These are phyloP conservation scores for Oasisia sp. DNA, from an alignment of 2,888 invertebrate genomes.

Conservation along the genomic window DNA sequence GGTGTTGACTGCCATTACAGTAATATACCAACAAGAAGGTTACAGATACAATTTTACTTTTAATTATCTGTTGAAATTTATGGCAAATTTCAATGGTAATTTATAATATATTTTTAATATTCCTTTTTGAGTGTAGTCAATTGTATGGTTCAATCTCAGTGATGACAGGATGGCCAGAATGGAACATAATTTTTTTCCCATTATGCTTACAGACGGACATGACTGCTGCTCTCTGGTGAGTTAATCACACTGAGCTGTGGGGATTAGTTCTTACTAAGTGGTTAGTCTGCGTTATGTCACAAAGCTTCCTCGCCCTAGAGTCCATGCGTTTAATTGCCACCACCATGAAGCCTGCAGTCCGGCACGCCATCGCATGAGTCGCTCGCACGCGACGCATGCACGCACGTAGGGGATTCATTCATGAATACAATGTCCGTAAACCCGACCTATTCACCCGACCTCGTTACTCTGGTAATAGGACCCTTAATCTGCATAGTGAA, in stretches of 20 bases:
- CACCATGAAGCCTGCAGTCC: background rate
- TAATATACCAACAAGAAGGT: too few relatives aligned
- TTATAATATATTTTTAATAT: too few relatives aligned
- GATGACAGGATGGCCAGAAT: background rate
- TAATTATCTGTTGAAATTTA: too few relatives aligned
- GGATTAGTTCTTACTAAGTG: background rate
- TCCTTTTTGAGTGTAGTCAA: background rate
- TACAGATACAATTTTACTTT: too few relatives aligned
- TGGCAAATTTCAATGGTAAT: too few relatives aligned
- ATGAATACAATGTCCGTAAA: background rate
- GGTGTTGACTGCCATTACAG: too few relatives aligned
- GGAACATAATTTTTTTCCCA: background rate
- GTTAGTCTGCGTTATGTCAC: conserved; percentile 13
- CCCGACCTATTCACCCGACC: background rate
- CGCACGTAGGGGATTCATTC: background rate
- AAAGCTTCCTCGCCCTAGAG: background rate
- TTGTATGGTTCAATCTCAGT: background rate
- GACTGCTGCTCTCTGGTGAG: background rate
- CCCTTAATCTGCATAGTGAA: background rate
- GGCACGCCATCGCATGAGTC: background rate
- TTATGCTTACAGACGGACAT: background rate
- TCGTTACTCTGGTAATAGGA: background rate
- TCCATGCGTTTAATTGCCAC: background rate
- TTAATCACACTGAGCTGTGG: background rate
- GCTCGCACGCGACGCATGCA: background rate